Evolutionary conservation across 2,797 vertebrate species (phyloP).

Genomic region (Phalanger gymnotis): DNA sequence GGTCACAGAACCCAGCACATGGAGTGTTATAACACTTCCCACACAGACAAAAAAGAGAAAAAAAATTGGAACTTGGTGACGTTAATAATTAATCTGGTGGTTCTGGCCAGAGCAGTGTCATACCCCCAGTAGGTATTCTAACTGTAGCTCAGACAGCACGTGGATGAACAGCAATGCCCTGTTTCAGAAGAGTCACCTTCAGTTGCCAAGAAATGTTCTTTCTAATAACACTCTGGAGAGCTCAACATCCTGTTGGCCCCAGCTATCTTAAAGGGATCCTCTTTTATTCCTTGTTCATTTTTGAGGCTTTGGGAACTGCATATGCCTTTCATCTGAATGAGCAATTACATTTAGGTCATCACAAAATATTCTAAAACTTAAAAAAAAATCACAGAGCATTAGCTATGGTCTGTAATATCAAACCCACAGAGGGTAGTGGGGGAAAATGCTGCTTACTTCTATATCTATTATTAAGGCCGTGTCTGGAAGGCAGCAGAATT

Average conservation of each 20-base stretch:
- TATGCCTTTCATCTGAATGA: conserved; percentile 48
- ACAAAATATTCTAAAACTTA: neutral
- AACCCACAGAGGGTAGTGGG: neutral
- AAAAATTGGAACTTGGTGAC: neutral
- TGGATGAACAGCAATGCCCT: conserved; percentile 20
- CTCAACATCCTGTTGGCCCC: conserved; percentile 7
- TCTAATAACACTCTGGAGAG: conserved; percentile 5
- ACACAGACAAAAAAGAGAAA: neutral
- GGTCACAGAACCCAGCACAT: neutral
- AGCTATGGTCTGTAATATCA: conserved; percentile 26
- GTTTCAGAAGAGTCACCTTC: neutral
- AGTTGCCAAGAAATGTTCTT: conserved; percentile 50
- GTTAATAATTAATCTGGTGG: neutral
- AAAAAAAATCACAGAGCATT: conserved; percentile 9
- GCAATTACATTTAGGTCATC: conserved; percentile 54
- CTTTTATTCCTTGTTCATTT: neutral
- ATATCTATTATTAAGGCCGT: neutral
- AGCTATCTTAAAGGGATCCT: conserved; percentile 1
- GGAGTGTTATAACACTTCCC: neutral
- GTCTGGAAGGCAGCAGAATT: neutral
- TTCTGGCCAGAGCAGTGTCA: neutral
- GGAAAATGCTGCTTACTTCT: conserved; percentile 23
- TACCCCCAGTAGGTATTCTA: neutral
- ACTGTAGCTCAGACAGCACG: neutral
- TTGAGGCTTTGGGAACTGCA: conserved; percentile 13